phyloP scores from a whole-genome alignment of 2,797 vertebrate genomes.

The Dermochelys coriacea region DNA sequence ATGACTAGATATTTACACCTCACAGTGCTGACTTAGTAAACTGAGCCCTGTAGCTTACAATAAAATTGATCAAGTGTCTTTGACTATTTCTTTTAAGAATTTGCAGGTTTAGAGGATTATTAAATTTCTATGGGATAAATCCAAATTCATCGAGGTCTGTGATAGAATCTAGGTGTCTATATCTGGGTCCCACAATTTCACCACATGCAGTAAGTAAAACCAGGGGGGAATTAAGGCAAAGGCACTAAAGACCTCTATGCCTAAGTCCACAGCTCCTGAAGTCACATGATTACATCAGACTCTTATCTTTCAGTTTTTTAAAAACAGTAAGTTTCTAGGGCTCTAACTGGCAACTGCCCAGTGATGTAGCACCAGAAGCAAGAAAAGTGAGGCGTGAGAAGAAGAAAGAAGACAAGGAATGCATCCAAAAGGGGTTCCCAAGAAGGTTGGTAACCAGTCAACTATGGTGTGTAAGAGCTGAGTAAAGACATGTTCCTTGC shows the following conservation, averaged over 20 bases:
- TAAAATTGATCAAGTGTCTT: not conserved
- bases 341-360: not conserved
- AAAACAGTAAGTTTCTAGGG: too few species aligned
- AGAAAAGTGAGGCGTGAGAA: not conserved
- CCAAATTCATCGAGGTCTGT: not conserved
- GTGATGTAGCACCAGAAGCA: not conserved
- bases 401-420: not conserved
- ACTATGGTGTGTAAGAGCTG: too few species aligned
- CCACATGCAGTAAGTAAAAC: too few species aligned
- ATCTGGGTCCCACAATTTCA: too few species aligned
- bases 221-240: not conserved
- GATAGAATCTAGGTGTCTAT: too few species aligned
- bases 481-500: too few species aligned
- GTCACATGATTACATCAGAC: not conserved
- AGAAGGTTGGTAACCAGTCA: too few species aligned
- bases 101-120: not conserved
- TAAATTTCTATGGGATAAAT: not conserved
- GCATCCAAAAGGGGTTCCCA: not conserved
- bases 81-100: not conserved
- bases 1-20: not conserved
- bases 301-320: not conserved
- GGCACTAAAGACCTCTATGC: not conserved
- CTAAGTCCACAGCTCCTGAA: too few species aligned
- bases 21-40: not conserved
- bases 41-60: not conserved